These are phyloP conservation scores for Arctocebus calabarensis DNA, from an alignment of 2,797 vertebrate genomes.

Conservation along the genomic window DNA sequence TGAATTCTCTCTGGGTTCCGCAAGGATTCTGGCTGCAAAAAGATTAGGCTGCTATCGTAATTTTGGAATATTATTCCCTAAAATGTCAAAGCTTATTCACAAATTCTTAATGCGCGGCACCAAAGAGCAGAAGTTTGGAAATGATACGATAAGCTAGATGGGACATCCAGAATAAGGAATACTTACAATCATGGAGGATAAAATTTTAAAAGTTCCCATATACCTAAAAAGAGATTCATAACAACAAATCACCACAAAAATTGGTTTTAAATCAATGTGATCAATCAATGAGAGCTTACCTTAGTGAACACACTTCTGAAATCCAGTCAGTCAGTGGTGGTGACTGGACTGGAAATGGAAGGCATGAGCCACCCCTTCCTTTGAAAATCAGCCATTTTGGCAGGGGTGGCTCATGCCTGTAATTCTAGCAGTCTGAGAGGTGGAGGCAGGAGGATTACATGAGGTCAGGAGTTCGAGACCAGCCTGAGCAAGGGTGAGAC, in stretches of 20 bases:
- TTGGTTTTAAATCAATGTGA: neutral
- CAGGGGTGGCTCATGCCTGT: too few species aligned
- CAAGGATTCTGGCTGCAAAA: constrained; percentile 19
- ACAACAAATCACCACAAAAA: neutral
- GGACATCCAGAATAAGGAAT: neutral
- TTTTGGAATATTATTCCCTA: neutral
- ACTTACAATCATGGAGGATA: neutral
- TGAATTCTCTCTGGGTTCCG: neutral
- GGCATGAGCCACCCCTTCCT: too few species aligned
- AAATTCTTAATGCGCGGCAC: neutral
- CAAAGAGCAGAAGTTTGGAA: neutral
- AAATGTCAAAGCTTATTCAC: neutral
- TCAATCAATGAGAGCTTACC: neutral
- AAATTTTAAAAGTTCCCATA: neutral
- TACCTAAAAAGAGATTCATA: neutral
- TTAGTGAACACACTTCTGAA: neutral
- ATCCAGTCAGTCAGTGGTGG: too few species aligned
- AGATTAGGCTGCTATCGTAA: neutral
- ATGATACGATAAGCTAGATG: neutral
- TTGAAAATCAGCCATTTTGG: too few species aligned
- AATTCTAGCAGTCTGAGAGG: too few species aligned
- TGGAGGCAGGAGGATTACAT: too few species aligned
- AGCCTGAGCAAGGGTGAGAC: too few species aligned
- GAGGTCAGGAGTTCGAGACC: too few species aligned
- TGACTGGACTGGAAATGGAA: too few species aligned